phyloP scores from a whole-genome alignment of 2,797 vertebrate genomes.

The Sparus aurata region DNA sequence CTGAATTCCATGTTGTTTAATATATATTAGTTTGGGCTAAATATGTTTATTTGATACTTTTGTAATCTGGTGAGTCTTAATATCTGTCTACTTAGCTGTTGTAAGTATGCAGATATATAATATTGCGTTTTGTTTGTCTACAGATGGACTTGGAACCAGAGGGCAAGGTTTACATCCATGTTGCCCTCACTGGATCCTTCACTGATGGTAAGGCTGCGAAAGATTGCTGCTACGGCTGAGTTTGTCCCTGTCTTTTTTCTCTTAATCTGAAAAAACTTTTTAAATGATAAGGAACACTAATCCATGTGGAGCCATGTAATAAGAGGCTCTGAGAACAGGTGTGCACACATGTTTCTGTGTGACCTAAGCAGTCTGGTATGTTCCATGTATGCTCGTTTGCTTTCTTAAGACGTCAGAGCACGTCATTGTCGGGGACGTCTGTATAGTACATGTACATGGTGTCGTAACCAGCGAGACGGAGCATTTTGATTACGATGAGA shows the following conservation, averaged over 20 bases:
- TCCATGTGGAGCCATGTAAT: neutral
- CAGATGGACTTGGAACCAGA: constrained; percentile 98
- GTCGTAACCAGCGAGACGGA: neutral
- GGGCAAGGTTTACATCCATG: constrained; percentile 93
- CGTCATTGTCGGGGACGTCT: neutral
- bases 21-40: neutral
- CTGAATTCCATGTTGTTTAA: neutral
- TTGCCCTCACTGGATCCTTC: constrained; percentile 93
- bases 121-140: constrained; percentile 48
- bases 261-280: neutral
- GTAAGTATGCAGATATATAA: neutral
- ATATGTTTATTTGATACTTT: neutral
- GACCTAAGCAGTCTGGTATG: constrained; percentile 6
- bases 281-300: constrained; percentile 6
- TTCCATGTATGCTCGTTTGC: neutral
- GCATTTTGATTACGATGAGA: neutral
- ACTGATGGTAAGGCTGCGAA: constrained; percentile 88
- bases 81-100: constrained; percentile 12
- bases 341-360: neutral
- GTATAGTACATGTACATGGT: too few relatives aligned
- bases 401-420: constrained; percentile 1
- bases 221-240: neutral
- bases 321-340: neutral
- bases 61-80: neutral
- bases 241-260: neutral